These are phyloP conservation scores for Cercopithecus diana DNA, from an alignment of 2,797 vertebrate species.

Conservation along the genomic window DNA sequence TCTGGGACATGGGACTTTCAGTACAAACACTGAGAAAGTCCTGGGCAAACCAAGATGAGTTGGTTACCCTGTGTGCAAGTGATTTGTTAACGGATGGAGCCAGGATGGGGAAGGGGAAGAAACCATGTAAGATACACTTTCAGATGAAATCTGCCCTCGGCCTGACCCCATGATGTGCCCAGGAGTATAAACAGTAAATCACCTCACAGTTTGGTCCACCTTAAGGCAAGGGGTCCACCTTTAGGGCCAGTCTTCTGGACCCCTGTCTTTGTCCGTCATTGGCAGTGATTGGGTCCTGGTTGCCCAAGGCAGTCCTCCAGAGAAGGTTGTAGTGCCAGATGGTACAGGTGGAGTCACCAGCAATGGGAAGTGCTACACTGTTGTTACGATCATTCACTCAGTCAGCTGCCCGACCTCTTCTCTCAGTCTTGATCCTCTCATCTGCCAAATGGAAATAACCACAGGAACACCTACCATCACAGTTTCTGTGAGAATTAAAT, in stretches of 20 bases:
- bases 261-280: neutral
- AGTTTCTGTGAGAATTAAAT: neutral
- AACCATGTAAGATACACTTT: neutral
- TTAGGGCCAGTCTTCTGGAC: neutral
- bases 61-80: neutral
- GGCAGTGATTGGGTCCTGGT: neutral
- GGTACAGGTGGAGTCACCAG: neutral
- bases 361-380: neutral
- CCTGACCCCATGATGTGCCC: neutral
- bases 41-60: neutral
- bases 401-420: neutral
- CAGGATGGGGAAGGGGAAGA: neutral
- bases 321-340: neutral
- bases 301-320: neutral
- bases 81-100: neutral
- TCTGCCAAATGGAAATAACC: neutral
- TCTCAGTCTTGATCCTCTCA: neutral
- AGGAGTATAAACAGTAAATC: no score
- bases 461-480: neutral
- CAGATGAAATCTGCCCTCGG: neutral
- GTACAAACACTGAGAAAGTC: neutral
- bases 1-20: neutral
- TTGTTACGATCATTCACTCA: neutral
- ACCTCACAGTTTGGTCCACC: neutral
- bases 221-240: neutral